Percentiles rank a stretch among this genome's conserved stretches.
These are phyloP conservation scores for Cryptosula pallasiana DNA, from an alignment of 2,888 invertebrate species.

Conservation along the genomic window DNA sequence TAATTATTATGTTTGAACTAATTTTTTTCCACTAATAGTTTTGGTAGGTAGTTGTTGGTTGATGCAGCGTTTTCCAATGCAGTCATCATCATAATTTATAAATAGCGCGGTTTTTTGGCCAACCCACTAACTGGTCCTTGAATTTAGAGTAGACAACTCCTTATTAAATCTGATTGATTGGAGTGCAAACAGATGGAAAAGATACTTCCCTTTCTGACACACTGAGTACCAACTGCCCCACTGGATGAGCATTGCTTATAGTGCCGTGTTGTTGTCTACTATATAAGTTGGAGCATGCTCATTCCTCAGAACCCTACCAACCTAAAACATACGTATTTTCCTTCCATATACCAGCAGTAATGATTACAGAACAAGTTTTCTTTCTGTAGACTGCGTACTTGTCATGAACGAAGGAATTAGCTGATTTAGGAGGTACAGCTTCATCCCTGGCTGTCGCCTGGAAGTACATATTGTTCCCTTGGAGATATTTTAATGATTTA, in stretches of 20 bases:
- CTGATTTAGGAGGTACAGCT: not conserved
- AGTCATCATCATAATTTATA: too few relatives aligned
- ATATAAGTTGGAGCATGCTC: not conserved
- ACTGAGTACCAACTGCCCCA: not conserved
- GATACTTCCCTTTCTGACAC: not conserved
- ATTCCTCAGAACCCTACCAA: not conserved
- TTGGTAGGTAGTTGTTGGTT: too few relatives aligned
- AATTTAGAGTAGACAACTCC: too few relatives aligned
- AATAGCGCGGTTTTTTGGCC: too few relatives aligned
- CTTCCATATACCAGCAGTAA: too few relatives aligned
- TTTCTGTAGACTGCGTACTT: too few relatives aligned
- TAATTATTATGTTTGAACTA: too few relatives aligned
- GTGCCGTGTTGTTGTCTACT: slow-evolving; percentile 6
- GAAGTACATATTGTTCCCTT: not conserved
- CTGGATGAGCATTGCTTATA: not conserved
- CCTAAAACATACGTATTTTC: too few relatives aligned
- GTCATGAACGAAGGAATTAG: not conserved
- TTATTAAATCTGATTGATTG: not conserved
- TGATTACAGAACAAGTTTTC: too few relatives aligned
- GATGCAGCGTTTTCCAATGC: too few relatives aligned
- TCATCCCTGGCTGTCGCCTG: not conserved
- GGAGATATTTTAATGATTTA: not conserved
- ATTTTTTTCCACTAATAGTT: too few relatives aligned
- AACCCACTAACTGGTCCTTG: too few relatives aligned
- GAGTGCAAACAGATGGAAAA: not conserved